Percentiles rank a stretch among this genome's conserved stretches.
phyloP scores from a whole-genome alignment of 2,888 invertebrate genomes.

The Synanthedon andrenaeformis region DNA sequence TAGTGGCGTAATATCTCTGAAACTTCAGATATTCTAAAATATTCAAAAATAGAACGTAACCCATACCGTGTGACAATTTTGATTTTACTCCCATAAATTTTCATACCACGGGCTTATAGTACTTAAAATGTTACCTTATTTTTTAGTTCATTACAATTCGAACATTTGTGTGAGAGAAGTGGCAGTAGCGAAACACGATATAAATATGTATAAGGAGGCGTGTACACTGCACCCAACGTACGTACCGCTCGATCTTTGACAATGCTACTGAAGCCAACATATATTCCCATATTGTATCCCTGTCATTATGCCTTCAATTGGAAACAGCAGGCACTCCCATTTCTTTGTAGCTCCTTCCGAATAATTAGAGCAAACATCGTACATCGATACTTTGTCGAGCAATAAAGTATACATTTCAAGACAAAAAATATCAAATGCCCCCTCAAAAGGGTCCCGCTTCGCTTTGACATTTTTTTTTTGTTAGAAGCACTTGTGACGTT shows the following conservation, averaged over 20 bases:
- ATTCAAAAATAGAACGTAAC: no score
- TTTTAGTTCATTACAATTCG: no score
- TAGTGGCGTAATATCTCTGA: no score
- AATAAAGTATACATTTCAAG: constrained; percentile 64
- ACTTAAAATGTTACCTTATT: no score
- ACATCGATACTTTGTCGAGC: constrained; percentile 29
- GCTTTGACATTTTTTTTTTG: constrained; percentile 59
- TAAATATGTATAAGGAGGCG: constrained; percentile 65
- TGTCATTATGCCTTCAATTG: constrained; percentile 46
- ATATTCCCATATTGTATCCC: constrained; percentile 43
- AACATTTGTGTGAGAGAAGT: not conserved
- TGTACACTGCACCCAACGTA: constrained; percentile 7
- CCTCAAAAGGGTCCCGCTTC: constrained; percentile 42
- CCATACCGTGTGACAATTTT: no score
- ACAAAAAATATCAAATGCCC: constrained; percentile 46
- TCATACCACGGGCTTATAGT: no score
- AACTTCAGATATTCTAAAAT: no score
- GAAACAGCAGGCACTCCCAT: constrained; percentile 52
- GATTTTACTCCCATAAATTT: no score
- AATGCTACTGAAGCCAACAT: constrained; percentile 35
- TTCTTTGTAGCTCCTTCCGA: constrained; percentile 62
- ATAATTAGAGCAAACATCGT: constrained; percentile 60
- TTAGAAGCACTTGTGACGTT: constrained; percentile 31
- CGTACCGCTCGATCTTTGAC: constrained; percentile 23
- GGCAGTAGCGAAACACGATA: constrained; percentile 11